Base-by-base conservation (phyloP, 2,888 invertebrate genomes). In the Polymixis lichenea region DNA sequence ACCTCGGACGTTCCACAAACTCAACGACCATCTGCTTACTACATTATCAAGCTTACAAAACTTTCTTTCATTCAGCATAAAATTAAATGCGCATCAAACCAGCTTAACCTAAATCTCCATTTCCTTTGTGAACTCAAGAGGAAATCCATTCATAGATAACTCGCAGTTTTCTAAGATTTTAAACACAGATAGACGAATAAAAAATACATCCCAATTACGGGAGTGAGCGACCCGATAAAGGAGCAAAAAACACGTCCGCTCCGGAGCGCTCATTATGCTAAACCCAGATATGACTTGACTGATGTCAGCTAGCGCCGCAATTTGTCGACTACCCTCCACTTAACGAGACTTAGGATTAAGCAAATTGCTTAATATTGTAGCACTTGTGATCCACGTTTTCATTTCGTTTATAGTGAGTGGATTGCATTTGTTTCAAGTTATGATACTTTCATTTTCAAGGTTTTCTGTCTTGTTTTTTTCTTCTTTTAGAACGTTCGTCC, bases 231-330 rank as follows among this genome's bases (percentile, higher is more conserved):
- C 76, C 74, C 78, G 84, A 86, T 89, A 85, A 88, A 88, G 82
- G 81, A 86, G 84, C 86, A 89, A 89, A 89, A 90, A 91, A 88
- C 85, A 81, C 78, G 83, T 83, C 83, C 81, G 83, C 77, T 83
- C 68, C 72, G 60, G 82, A 83, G 83, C 78, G 77, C 79, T 88
- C 90, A 89, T 91, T 91, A 91, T 86, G 77, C 87, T 89, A 89
- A 91, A 86, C 88, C 86, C 86, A 88, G 91, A 91, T 91, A 90
- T 91, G 87, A 89, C 90, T 88, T 91, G 90, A 91, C 86, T 86
- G 90, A 89, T 90, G 89, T 82, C 79, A 78, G 84, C 82, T 70
- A 77, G 81, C 82, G 80, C 84, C 86, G 88, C 89, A 89, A 91
- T 91, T 91, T 91, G 91, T 91, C 87, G 87, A 86, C 89, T 87